phyloP scores from a whole-genome alignment of 2,888 invertebrate species.

The Bimastos eiseni region DNA sequence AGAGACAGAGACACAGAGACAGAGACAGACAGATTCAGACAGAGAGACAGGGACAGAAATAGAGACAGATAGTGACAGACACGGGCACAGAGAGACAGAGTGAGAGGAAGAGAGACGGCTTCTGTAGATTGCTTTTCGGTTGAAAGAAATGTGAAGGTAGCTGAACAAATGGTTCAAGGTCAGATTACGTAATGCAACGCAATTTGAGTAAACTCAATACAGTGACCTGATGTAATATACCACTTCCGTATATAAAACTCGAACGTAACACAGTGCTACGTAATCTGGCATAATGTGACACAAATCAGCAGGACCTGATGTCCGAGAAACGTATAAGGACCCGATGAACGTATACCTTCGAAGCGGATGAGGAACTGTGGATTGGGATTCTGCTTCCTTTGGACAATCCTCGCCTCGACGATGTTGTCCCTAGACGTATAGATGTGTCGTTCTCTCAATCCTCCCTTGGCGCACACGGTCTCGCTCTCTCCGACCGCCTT shows the following conservation, averaged over 20 bases:
- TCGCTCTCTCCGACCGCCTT: slow-evolving; percentile 24
- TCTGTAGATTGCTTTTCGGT: not conserved
- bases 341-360: not conserved
- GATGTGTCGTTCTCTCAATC: not conserved
- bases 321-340: no score
- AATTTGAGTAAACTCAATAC: not conserved
- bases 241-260: not conserved
- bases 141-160: no score
- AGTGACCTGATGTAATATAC: not conserved
- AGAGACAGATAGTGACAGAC: not conserved
- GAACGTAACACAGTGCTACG: not conserved
- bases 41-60: not conserved
- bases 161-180: no score
- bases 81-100: not conserved
- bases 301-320: not conserved
- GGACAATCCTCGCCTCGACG: slow-evolving; percentile 24
- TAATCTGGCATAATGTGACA: not conserved
- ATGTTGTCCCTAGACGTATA: slow-evolving; percentile 15
- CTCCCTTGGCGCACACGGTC: slow-evolving; percentile 28
- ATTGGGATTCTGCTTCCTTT: not conserved
- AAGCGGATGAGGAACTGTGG: slow-evolving; percentile 21
- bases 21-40: not conserved
- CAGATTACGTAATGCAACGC: not conserved
- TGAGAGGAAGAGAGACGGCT: not conserved
- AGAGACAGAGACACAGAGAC: not conserved